Percentiles rank a stretch among this genome's conserved stretches.
Conservation (phyloP, 2,113 vertebrate genomes). For the Dasyprocta punctata region DNA sequence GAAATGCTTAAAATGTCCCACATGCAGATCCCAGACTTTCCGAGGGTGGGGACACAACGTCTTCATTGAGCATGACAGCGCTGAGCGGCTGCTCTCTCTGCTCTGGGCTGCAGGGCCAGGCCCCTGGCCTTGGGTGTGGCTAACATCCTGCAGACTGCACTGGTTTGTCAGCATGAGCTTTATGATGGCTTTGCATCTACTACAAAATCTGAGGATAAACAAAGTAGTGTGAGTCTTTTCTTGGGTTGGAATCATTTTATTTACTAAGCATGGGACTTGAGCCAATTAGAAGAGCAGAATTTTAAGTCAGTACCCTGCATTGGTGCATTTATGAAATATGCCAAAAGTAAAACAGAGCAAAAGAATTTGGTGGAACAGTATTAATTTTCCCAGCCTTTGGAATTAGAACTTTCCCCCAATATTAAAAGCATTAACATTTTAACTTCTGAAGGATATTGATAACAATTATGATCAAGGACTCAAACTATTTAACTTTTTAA, state of each 20-base stretch:
- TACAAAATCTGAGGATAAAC: conserved; percentile 44
- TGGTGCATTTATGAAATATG: conserved; percentile 6
- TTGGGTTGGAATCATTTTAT: not conserved
- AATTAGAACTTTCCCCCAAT: not conserved
- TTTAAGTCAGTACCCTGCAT: not conserved
- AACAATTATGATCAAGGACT: conserved; percentile 46
- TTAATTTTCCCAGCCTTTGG: conserved; percentile 5
- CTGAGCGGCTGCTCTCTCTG: conserved; percentile 47
- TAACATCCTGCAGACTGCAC: conserved; percentile 43
- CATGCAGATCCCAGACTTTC: conserved; percentile 61
- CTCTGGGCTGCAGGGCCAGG: conserved; percentile 41
- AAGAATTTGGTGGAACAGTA: conserved; percentile 24
- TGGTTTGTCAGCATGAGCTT: not conserved
- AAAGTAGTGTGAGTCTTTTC: not conserved
- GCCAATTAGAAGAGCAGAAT: conserved; percentile 24
- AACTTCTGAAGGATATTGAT: conserved; percentile 28
- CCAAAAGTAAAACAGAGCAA: not conserved
- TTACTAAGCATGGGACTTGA: not conserved
- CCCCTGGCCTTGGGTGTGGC: conserved; percentile 56
- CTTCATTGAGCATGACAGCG: conserved; percentile 50
- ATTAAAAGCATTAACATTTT: conserved; percentile 39
- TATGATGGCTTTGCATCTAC: conserved; percentile 34
- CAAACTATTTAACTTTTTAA: conserved; percentile 54
- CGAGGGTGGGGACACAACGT: conserved; percentile 48
- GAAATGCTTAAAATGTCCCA: accelerated